Conservation (phyloP, 2,797 vertebrate genomes). For the Leptodactylus fallax region DNA sequence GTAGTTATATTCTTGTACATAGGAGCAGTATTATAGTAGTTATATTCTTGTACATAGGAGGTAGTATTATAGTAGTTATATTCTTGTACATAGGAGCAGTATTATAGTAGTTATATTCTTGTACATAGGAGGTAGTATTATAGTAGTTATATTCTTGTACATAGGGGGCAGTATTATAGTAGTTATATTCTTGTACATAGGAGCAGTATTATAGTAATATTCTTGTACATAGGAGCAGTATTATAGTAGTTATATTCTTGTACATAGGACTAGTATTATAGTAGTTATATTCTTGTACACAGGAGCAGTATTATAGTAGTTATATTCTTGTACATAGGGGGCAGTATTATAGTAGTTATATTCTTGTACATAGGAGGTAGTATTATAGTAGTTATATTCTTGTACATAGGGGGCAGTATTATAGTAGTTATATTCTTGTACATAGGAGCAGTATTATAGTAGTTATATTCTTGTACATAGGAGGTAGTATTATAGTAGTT, state of each 20-base stretch:
- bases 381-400: slow-evolving; percentile 17
- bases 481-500: slow-evolving; percentile 1
- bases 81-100: neutral
- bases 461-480: neutral
- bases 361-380: neutral
- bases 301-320: neutral
- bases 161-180: slow-evolving; percentile 1
- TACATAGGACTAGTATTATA: slow-evolving; percentile 1
- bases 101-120: neutral
- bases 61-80: slow-evolving; percentile 11
- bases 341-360: neutral
- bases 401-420: neutral
- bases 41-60: slow-evolving; percentile 10
- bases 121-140: neutral
- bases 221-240: neutral
- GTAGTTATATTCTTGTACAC: neutral
- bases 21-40: slow-evolving; percentile 3
- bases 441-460: slow-evolving; percentile 1
- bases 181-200: neutral
- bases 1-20: too few species aligned
- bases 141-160: slow-evolving; percentile 11
- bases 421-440: slow-evolving; percentile 19
- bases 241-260: neutral
- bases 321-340: slow-evolving; percentile 8
- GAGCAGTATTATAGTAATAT: neutral